These are phyloP conservation scores for Halictus rubicundus DNA, from an alignment of 1,140 invertebrate genomes.

Conservation along the genomic window DNA sequence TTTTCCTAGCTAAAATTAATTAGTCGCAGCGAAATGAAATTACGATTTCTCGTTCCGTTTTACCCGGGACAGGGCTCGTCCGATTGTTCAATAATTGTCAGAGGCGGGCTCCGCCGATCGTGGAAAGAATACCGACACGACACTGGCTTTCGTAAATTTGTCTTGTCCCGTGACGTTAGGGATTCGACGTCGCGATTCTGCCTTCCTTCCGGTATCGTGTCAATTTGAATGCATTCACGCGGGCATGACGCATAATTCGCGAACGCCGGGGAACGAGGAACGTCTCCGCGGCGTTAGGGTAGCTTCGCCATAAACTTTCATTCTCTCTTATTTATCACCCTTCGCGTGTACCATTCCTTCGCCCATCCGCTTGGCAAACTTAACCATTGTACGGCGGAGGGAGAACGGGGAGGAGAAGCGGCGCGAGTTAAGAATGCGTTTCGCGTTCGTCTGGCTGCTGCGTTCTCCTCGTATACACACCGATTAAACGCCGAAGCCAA, in stretches of 20 bases:
- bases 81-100: neutral
- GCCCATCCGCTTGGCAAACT: constrained; percentile 45
- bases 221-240: constrained; percentile 63
- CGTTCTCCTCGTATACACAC: constrained; percentile 24
- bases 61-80: neutral
- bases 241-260: constrained; percentile 71
- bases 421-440: constrained; percentile 63
- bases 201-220: constrained; percentile 54
- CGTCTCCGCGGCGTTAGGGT: constrained; percentile 17
- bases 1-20: too few species aligned
- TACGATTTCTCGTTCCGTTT: neutral
- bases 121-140: constrained; percentile 12
- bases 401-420: neutral
- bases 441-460: constrained; percentile 52
- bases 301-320: constrained; percentile 49
- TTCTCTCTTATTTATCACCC: constrained; percentile 63
- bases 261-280: constrained; percentile 60
- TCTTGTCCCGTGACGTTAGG: constrained; percentile 35
- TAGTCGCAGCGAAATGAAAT: neutral
- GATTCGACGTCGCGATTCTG: constrained; percentile 19
- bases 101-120: neutral
- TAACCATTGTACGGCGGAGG: constrained; percentile 25
- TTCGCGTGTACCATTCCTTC: constrained; percentile 52
- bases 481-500: constrained; percentile 44
- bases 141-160: constrained; percentile 35